Percentiles rank a stretch among this genome's conserved stretches.
phyloP scores from a whole-genome alignment of 2,113 vertebrate species.

The Jaculus jaculus region DNA sequence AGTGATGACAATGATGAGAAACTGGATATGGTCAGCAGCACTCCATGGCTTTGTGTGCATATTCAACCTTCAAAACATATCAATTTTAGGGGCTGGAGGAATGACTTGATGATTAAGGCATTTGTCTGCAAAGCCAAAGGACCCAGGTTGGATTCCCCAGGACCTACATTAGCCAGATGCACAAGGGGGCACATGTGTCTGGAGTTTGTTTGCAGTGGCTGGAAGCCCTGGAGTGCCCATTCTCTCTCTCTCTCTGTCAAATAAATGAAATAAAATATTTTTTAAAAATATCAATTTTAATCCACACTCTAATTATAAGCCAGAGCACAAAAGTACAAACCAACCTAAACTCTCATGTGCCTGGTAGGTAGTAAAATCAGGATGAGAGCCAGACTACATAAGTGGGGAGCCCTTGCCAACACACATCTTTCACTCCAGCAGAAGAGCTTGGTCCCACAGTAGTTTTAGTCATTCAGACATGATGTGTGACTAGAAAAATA shows the following conservation, averaged over 20 bases:
- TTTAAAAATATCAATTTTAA: background rate
- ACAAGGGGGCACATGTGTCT: too few relatives aligned
- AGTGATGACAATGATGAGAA: background rate
- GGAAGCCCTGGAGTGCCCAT: too few relatives aligned
- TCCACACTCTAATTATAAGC: background rate
- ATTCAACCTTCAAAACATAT: background rate
- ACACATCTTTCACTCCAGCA: background rate
- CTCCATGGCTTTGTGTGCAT: background rate
- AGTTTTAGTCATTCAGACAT: background rate
- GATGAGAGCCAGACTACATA: too few relatives aligned
- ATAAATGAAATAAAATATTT: too few relatives aligned
- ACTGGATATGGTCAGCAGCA: too few relatives aligned
- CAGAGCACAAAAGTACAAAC: background rate
- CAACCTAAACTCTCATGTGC: rapidly evolving
- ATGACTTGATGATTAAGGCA: too few relatives aligned
- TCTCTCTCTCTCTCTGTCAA: too few relatives aligned
- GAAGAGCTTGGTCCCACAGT: background rate
- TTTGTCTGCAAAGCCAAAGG: too few relatives aligned
- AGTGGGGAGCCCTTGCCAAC: rapidly evolving
- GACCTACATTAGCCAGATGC: too few relatives aligned
- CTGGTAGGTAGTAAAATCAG: background rate
- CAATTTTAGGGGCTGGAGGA: too few relatives aligned
- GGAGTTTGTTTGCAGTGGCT: too few relatives aligned
- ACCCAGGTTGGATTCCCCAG: too few relatives aligned
- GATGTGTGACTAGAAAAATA: background rate